A percentile compares a stretch with the other conserved stretches of the same genome.
These are phyloP conservation scores for Ctenicera cuprea DNA, from an alignment of 2,888 invertebrate species.

Conservation along the genomic window DNA sequence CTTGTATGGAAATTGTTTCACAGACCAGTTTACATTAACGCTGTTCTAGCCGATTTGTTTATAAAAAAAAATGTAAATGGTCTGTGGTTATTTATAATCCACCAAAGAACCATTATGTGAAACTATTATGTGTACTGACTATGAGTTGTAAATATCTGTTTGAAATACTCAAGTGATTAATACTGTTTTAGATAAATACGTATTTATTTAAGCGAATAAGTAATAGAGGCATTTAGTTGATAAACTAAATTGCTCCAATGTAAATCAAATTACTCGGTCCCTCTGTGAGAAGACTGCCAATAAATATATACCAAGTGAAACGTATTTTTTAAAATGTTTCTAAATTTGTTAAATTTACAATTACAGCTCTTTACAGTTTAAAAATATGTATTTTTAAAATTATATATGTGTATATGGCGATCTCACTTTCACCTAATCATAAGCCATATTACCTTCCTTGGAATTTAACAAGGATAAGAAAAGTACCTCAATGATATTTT, in stretches of 20 bases:
- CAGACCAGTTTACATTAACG: conserved; percentile 15
- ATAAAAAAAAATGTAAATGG: conserved; percentile 15
- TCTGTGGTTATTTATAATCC: conserved; percentile 31
- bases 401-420: no score
- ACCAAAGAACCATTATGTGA: conserved; percentile 45
- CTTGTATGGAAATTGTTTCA: conserved; percentile 8
- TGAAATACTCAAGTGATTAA: conserved; percentile 29
- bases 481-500: no score
- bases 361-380: no score
- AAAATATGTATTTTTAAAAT: no score
- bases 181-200: conserved; percentile 19
- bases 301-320: neutral
- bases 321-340: no score
- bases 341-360: no score
- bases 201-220: conserved; percentile 27
- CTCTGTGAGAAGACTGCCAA: conserved; percentile 41
- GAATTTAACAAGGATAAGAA: no score
- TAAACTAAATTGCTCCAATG: conserved; percentile 33
- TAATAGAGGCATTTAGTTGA: conserved; percentile 1
- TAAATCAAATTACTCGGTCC: conserved; percentile 31
- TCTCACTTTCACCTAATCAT: no score
- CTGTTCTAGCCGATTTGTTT: neutral
- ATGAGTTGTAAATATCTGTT: conserved; percentile 3
- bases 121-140: conserved; percentile 17
- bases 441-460: no score